Evolutionary conservation across 2,888 invertebrate species (phyloP).

Genomic region (Dilophus febrilis): DNA sequence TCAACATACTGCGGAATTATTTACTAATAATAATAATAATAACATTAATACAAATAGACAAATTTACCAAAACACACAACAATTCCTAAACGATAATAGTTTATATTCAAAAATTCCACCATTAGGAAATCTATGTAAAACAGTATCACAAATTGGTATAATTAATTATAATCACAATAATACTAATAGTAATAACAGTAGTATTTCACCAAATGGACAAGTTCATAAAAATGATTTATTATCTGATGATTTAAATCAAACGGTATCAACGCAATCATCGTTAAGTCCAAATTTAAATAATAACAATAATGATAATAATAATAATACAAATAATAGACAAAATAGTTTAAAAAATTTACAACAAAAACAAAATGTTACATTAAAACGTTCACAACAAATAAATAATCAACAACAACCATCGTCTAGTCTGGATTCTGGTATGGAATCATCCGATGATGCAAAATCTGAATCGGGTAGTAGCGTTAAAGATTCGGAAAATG

Average conservation of each 20-base stretch:
- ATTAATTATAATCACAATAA: too few species aligned
- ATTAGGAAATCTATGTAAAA: conserved; percentile 47
- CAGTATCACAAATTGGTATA: conserved; percentile 55
- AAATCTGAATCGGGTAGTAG: conserved; percentile 27
- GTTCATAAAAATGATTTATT: conserved; percentile 17
- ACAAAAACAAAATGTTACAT: background rate
- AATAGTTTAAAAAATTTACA: too few species aligned
- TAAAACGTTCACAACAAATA: conserved; percentile 9
- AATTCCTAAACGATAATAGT: conserved; percentile 22
- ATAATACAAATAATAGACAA: too few species aligned
- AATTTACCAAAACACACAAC: conserved; percentile 27
- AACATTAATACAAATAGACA: conserved; percentile 15
- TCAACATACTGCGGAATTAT: conserved; percentile 5
- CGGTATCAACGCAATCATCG: conserved; percentile 16
- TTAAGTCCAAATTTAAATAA: conserved; percentile 1
- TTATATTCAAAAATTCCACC: conserved; percentile 34
- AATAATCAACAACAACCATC: conserved; percentile 20
- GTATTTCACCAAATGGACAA: too few species aligned
- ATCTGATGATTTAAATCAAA: too few species aligned
- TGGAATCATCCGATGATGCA: conserved; percentile 30
- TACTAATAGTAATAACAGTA: too few species aligned
- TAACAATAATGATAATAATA: too few species aligned
- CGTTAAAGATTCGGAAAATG: conserved; percentile 22
- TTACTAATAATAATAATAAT: conserved; percentile 1
- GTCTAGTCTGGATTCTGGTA: conserved; percentile 28